A percentile compares a stretch with the other conserved stretches of the same genome.
phyloP scores from a whole-genome alignment of 2,113 vertebrate species.

The Irena cyanogastra region DNA sequence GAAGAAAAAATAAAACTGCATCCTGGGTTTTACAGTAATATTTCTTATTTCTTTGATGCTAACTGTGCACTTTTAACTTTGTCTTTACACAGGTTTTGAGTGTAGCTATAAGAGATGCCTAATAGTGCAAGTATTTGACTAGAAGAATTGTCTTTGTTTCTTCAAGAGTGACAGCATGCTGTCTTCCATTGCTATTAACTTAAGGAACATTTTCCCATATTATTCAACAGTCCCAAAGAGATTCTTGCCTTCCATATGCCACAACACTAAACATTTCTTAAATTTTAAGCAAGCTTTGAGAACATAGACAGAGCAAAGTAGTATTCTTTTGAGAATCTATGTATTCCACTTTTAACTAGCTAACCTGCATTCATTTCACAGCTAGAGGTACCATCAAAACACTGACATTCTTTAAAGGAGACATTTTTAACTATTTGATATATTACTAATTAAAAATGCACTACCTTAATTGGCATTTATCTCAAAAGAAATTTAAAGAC shows the following conservation, averaged over 20 bases:
- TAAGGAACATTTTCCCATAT: not conserved
- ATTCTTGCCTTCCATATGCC: not conserved
- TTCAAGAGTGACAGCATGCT: not conserved
- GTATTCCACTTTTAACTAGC: not conserved
- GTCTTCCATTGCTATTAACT: not conserved
- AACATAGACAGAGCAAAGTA: not conserved
- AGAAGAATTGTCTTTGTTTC: not conserved
- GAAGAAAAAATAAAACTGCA: not conserved
- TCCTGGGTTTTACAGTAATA: not conserved
- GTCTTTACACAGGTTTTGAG: not conserved
- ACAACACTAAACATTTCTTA: not conserved
- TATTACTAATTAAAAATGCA: not conserved
- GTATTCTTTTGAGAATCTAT: not conserved
- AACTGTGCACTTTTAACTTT: not conserved
- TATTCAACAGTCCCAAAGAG: not conserved
- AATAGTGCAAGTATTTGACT: not conserved
- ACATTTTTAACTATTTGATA: not conserved
- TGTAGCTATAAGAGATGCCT: not conserved
- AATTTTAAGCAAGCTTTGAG: not conserved
- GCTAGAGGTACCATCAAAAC: not conserved
- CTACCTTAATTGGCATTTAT: not conserved
- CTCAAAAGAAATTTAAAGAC: not conserved
- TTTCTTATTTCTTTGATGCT: not conserved
- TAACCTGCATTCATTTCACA: not conserved
- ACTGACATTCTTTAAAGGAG: not conserved